Evolutionary conservation across 2,113 vertebrate species (phyloP).

Genomic region (Colossoma macropomum): DNA sequence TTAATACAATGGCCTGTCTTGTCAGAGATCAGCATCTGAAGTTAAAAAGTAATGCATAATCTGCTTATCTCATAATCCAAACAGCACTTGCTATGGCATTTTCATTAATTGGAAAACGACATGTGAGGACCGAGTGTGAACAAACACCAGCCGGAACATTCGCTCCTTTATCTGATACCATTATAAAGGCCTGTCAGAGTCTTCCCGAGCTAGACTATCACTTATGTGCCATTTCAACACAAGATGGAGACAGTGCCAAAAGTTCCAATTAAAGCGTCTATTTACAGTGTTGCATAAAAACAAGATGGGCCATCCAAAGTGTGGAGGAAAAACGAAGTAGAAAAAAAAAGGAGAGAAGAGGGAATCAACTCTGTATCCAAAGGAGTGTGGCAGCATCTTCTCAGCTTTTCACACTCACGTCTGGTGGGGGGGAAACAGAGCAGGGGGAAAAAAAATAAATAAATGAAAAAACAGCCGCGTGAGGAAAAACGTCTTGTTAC

Average conservation of each 20-base stretch:
- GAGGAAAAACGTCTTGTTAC: slow-evolving; percentile 73
- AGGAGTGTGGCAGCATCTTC: slow-evolving; percentile 49
- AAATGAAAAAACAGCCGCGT: slow-evolving; percentile 47
- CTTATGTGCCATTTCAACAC: slow-evolving; percentile 75
- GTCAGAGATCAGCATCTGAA: not conserved
- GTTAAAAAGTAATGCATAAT: not conserved
- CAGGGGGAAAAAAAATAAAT: slow-evolving; percentile 25
- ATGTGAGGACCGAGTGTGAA: not conserved
- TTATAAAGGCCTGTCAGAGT: slow-evolving; percentile 68
- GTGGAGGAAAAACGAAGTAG: slow-evolving; percentile 67
- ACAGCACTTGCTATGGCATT: slow-evolving; percentile 10
- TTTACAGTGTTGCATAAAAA: slow-evolving; percentile 73
- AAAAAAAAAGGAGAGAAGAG: slow-evolving; percentile 49
- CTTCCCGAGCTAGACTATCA: slow-evolving; percentile 66
- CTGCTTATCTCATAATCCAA: slow-evolving; percentile 33
- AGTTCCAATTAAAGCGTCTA: slow-evolving; percentile 78
- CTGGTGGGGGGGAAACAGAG: slow-evolving; percentile 37
- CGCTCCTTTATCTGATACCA: slow-evolving; percentile 74
- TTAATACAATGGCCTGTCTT: not conserved
- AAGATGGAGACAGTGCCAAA: slow-evolving; percentile 79
- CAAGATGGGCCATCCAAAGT: slow-evolving; percentile 62
- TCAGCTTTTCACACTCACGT: slow-evolving; percentile 37
- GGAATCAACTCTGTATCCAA: slow-evolving; percentile 31
- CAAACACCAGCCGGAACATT: slow-evolving; percentile 68
- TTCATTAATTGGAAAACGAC: slow-evolving; percentile 27